These are phyloP conservation scores for Malthinus seriepunctatus DNA, from an alignment of 2,888 invertebrate genomes.

Conservation along the genomic window DNA sequence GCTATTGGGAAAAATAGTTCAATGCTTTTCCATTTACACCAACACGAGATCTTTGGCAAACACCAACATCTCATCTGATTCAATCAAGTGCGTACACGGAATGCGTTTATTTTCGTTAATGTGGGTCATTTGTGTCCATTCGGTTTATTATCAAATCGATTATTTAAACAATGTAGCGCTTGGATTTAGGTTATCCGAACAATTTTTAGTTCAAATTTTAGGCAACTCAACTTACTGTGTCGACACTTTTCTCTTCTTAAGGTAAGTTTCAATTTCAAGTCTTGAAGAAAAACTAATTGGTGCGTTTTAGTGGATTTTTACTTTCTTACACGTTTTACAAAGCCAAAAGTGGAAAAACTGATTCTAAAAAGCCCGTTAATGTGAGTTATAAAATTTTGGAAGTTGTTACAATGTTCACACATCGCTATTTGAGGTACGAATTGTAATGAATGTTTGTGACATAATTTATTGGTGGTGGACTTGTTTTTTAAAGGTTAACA, in stretches of 20 bases:
- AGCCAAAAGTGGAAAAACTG: constrained; percentile 32
- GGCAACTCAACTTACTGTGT: constrained; percentile 56
- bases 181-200: constrained; percentile 48
- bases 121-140: constrained; percentile 62
- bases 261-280: constrained; percentile 36
- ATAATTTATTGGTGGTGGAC: background rate
- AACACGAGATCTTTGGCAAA: constrained; percentile 55
- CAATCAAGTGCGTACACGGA: constrained; percentile 56
- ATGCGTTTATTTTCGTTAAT: constrained; percentile 60
- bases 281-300: background rate
- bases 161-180: constrained; percentile 50
- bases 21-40: constrained; percentile 58
- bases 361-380: constrained; percentile 28
- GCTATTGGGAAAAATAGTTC: constrained; percentile 41
- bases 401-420: constrained; percentile 42
- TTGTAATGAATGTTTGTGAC: background rate
- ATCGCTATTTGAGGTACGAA: constrained; percentile 53
- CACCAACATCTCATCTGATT: constrained; percentile 45
- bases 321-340: constrained; percentile 44
- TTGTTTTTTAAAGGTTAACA: constrained; percentile 47
- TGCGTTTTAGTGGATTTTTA: constrained; percentile 42
- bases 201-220: constrained; percentile 50
- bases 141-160: constrained; percentile 52
- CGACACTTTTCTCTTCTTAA: constrained; percentile 57
- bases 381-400: constrained; percentile 32